Base-by-base conservation (phyloP, 2,888 invertebrate genomes). In the Troides oblongomaculatus region DNA sequence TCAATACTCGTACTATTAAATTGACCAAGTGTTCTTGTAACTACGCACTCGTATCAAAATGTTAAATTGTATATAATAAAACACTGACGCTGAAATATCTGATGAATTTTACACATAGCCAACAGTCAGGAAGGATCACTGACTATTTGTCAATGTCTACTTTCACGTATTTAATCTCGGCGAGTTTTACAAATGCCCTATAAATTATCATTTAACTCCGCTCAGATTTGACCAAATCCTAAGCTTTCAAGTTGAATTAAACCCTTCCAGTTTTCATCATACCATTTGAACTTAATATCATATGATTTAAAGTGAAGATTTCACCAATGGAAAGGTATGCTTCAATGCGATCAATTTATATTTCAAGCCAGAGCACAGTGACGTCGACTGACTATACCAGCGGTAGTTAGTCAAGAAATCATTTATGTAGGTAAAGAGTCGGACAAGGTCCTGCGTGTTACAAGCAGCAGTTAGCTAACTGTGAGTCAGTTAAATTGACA, bases 221-320 rank as follows among this genome's bases (percentile, higher is more conserved):
- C 86, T 88, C 84, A 84, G 75, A 82, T 79, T 23, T 75, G 78
- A 73, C 75, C 71, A 84, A 89, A 89, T 88, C 89, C 88, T 90
- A 87, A 86, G 85, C 81, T 83, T 83, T 76, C 78, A 75, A 78
- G 79, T 80, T 84, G 86, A 87, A 88, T 87, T 88, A 87, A 87
- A 88, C 14, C 14, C 46, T 30, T 30, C 5, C 30, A 30, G 30
- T 30, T 30, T 30, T 30, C 1, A 21, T 21, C 21, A 21, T 21
- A 21, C 21, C 21, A 21, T 21, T 21, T 36, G 36, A 36, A 2
- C 36, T 36, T 36, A 36, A 36, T 36, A 7, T 36, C 39, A 39
- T 6, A 39, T 39, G 39, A 10, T 39, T 39, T 10, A 1, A 39
- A 6, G 10, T 10, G 8, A 39, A 10, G 10, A 39, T 39, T 39